A percentile compares a stretch with the other conserved stretches of the same genome.
phyloP scores from a whole-genome alignment of 2,888 invertebrate species.

The Rhaphigaster nebulosa region DNA sequence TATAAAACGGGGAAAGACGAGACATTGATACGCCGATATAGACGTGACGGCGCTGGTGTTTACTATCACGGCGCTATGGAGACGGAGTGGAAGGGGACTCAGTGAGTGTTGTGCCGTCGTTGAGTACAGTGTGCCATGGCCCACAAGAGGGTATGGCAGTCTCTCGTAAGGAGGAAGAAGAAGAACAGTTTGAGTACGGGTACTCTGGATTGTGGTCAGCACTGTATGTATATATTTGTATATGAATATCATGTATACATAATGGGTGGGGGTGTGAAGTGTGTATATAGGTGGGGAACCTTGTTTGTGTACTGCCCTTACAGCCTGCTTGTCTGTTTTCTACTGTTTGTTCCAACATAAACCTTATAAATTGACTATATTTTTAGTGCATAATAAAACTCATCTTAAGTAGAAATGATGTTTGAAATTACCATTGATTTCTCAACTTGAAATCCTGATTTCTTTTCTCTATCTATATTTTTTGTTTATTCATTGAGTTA shows the following conservation, averaged over 20 bases:
- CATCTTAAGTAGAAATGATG: too few relatives aligned
- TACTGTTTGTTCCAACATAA: not conserved
- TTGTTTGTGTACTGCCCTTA: not conserved
- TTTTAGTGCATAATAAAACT: too few relatives aligned
- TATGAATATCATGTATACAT: not conserved
- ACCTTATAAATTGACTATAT: too few relatives aligned
- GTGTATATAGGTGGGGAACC: not conserved
- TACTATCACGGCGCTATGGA: conserved; percentile 21
- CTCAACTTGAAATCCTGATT: too few relatives aligned
- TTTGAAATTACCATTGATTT: too few relatives aligned
- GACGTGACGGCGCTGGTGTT: conserved; percentile 28
- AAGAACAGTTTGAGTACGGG: conserved; percentile 64
- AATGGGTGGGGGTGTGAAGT: not conserved
- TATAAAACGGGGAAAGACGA: not conserved
- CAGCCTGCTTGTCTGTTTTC: not conserved
- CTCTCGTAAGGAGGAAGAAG: conserved; percentile 69
- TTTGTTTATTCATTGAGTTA: too few relatives aligned
- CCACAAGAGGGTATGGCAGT: conserved; percentile 69
- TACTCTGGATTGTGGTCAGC: conserved; percentile 58
- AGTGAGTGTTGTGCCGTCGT: conserved; percentile 37
- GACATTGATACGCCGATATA: not conserved
- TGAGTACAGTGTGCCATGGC: conserved; percentile 67
- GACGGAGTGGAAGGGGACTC: conserved; percentile 36
- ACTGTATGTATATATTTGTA: conserved; percentile 49
- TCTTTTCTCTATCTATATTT: too few relatives aligned